Conservation (phyloP, 2,797 vertebrate genomes). For the Triplophysa bombifrons region DNA sequence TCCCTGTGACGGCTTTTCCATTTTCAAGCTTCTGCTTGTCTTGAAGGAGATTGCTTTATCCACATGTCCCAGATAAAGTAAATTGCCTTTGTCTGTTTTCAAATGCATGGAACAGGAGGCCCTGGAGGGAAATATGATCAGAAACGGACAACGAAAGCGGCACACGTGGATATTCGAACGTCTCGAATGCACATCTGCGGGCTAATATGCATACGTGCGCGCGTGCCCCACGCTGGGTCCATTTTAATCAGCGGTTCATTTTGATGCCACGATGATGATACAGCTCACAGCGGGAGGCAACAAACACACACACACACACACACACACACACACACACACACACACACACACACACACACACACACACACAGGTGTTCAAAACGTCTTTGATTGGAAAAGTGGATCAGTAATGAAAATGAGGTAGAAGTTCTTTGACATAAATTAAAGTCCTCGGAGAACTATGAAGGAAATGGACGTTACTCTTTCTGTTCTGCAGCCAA, state of each 20-base stretch:
- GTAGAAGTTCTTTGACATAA: conserved; percentile 7
- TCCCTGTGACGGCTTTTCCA: conserved; percentile 17
- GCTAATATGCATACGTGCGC: background rate
- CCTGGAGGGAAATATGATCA: conserved; percentile 41
- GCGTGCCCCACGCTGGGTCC: conserved; percentile 5
- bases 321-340: conserved; percentile 14
- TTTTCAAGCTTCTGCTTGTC: conserved; percentile 33
- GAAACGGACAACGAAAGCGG: conserved; percentile 8
- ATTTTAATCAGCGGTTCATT: conserved; percentile 46
- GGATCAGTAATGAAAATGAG: conserved; percentile 35
- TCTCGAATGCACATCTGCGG: background rate
- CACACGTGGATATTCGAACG: conserved; percentile 28
- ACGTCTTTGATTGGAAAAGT: conserved; percentile 38
- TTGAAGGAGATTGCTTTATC: conserved; percentile 53
- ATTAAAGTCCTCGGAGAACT: background rate
- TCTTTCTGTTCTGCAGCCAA: background rate
- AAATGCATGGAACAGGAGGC: conserved; percentile 44
- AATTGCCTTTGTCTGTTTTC: conserved; percentile 52
- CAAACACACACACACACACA: conserved; percentile 29
- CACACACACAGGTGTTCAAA: conserved; percentile 34
- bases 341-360: conserved; percentile 35
- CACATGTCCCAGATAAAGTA: conserved; percentile 59
- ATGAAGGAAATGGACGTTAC: background rate
- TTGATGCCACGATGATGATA: conserved; percentile 39
- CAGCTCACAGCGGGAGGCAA: conserved; percentile 25